Conservation (phyloP, 2,797 vertebrate species). For the Acropternis orthonyx region DNA sequence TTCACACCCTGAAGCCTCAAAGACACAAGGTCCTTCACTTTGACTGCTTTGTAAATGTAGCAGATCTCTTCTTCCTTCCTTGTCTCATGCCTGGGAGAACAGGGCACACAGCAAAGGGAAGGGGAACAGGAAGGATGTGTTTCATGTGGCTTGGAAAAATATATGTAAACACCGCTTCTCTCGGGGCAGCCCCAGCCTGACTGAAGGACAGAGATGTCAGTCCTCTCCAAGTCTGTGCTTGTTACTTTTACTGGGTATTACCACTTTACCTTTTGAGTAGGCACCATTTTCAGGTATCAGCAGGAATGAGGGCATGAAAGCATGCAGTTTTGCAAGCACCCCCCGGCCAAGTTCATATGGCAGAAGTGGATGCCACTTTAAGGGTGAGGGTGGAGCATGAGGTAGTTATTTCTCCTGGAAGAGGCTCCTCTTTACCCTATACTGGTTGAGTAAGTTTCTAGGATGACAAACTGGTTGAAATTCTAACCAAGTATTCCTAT, state of each 20-base stretch:
- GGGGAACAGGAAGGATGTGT: neutral
- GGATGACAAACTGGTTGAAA: neutral
- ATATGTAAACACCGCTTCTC: neutral
- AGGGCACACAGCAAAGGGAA: neutral
- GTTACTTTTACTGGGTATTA: neutral
- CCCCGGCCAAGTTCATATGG: neutral
- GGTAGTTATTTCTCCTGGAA: neutral
- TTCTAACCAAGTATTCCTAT: neutral
- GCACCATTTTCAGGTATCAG: neutral
- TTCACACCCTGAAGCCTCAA: neutral
- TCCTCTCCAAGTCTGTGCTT: neutral
- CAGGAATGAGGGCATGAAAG: neutral
- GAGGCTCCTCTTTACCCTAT: neutral
- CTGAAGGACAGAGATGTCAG: neutral
- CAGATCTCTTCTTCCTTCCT: neutral
- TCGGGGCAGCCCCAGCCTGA: neutral
- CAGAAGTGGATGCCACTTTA: neutral
- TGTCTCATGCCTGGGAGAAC: neutral
- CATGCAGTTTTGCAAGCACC: neutral
- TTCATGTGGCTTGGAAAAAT: neutral
- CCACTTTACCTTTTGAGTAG: neutral
- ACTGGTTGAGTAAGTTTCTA: neutral
- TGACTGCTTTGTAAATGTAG: neutral
- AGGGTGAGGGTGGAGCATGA: neutral
- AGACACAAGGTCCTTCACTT: neutral